Evolutionary conservation across 1,140 invertebrate genomes (phyloP).

Genomic region (Drosophila seguyi): DNA sequence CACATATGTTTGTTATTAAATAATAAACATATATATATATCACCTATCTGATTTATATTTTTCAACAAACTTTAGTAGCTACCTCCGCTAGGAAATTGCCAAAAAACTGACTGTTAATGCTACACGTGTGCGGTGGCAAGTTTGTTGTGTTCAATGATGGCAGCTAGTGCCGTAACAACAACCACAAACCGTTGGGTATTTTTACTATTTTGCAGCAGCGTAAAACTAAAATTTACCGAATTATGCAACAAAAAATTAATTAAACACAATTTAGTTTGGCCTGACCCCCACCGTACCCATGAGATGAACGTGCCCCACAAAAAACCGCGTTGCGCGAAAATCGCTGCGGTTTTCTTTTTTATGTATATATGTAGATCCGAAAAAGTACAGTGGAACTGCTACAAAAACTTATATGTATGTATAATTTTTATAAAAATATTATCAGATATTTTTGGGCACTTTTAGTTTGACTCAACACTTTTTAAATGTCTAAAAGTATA

Average conservation of each 20-base stretch:
- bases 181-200: conserved; percentile 58
- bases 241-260: conserved; percentile 83
- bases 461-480: no score
- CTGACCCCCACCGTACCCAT: conserved; percentile 11
- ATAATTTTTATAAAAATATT: background rate
- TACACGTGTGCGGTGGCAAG: conserved; percentile 49
- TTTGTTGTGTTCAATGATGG: conserved; percentile 30
- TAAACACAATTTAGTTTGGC: conserved; percentile 78
- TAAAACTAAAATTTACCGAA: conserved; percentile 68
- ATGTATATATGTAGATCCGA: conserved; percentile 15
- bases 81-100: background rate
- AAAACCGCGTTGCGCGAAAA: conserved; percentile 75
- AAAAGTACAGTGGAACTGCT: background rate
- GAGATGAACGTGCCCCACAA: conserved; percentile 46
- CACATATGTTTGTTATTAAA: background rate
- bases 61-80: background rate
- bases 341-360: conserved; percentile 62
- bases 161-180: conserved; percentile 18
- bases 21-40: no score
- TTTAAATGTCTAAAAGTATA: no score
- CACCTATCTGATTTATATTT: background rate
- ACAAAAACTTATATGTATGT: no score
- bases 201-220: conserved; percentile 44
- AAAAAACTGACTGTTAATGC: conserved; percentile 28
- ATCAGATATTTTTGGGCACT: no score